These are phyloP conservation scores for Perithous albicinctus DNA, from an alignment of 2,888 invertebrate species.

Conservation along the genomic window DNA sequence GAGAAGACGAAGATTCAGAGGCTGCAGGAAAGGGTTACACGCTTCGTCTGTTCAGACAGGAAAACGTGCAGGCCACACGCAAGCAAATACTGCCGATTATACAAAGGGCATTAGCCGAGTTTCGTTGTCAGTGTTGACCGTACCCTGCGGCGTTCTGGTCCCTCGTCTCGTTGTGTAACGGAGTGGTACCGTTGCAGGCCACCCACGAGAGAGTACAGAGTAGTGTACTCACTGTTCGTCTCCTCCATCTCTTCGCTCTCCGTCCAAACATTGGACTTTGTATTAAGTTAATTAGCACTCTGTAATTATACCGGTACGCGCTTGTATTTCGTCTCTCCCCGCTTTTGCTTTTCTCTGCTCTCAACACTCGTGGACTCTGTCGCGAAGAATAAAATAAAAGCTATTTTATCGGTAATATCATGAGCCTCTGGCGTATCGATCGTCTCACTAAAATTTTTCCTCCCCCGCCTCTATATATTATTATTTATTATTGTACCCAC, in stretches of 20 bases:
- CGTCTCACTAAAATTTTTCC: conserved; percentile 1
- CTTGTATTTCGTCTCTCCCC: conserved; percentile 45
- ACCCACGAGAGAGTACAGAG: not conserved
- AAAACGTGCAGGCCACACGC: conserved; percentile 87
- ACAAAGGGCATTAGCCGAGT: conserved; percentile 82
- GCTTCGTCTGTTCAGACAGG: conserved; percentile 86
- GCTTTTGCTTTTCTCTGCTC: not conserved
- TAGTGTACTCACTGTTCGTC: conserved; percentile 3
- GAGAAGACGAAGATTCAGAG: conserved; percentile 34
- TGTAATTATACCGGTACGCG: conserved; percentile 53
- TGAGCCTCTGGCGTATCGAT: conserved; percentile 30
- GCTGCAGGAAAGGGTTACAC: conserved; percentile 67
- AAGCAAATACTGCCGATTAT: conserved; percentile 90
- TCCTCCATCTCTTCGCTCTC: conserved; percentile 11
- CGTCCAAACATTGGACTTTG: conserved; percentile 66
- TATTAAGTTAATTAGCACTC: conserved; percentile 66
- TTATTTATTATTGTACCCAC: conserved; percentile 3
- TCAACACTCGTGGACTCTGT: not conserved
- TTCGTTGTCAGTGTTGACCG: conserved; percentile 69
- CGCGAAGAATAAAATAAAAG: conserved; percentile 54
- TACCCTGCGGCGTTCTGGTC: conserved; percentile 13
- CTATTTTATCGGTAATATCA: conserved; percentile 48
- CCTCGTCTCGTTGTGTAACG: conserved; percentile 5
- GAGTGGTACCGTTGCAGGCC: not conserved
- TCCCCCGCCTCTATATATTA: conserved; percentile 7